Base-by-base conservation (phyloP, 2,113 vertebrate species). In the Platichthys stellatus region DNA sequence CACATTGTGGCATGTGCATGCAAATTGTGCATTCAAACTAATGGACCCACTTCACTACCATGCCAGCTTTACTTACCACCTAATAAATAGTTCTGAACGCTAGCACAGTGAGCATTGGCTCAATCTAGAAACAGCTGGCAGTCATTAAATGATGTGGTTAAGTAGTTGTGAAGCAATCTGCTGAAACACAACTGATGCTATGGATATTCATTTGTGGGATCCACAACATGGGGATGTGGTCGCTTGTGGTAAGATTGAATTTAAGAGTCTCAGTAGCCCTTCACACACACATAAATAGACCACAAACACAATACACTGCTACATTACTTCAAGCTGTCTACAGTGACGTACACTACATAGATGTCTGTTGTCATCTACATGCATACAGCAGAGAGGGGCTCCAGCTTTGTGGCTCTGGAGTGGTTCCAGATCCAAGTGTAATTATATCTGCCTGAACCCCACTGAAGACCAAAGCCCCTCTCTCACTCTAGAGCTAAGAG, bases 241-340 rank as follows among this genome's bases (percentile, higher is more conserved):
- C 84, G 85, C 77, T 69, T 2, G 78, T 84, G 85, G 79, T 87
- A 85, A 54, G 65, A 70, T 54, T 26, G 63, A 35, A n/a, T 65
- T 31, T 12, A 45, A 74, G 9, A 69, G 56, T 43, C 58, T 56
- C 49, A n/a, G 20, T 5, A 71, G 11, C 18, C 45, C 21, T 62
- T 49, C 13, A 70, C 13, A 70, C 1, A 47, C 13, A 70, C 2
- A 47, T 0, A 38, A n/a, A 59, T 0, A 79, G 0, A 40, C 45
- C 26, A 69, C 49, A 62, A 31, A 31, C 67, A 62, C 62, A 7
- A 57, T 21, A 24, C 3, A 23, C 21, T 23, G 38, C 47, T 71
- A 76, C 54, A 24, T 23, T 10, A 62, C 75, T 72, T 71, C 14
- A 75, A 70, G 78, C 57, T 20, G 54, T 43, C 24, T 72, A 70